These are phyloP conservation scores for Ictidomys tridecemlineatus DNA, from an alignment of 2,113 vertebrate species.

Conservation along the genomic window DNA sequence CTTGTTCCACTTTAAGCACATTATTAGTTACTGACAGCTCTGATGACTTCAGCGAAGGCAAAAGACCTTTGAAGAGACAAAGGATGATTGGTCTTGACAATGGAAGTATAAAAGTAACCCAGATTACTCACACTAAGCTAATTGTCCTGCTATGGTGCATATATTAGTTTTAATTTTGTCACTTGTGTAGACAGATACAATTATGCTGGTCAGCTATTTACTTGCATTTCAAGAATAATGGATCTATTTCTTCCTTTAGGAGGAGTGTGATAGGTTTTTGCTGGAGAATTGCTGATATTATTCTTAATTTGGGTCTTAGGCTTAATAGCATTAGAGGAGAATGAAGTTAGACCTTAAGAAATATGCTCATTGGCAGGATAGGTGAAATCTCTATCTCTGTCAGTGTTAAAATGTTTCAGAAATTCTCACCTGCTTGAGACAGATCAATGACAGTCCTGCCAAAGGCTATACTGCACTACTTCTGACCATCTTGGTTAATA, in stretches of 20 bases:
- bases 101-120: constrained; percentile 38
- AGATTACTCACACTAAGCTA: constrained; percentile 72
- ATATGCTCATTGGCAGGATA: not conserved
- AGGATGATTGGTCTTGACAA: constrained; percentile 56
- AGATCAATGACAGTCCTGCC: not conserved
- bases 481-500: not conserved
- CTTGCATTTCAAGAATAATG: constrained; percentile 72
- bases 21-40: constrained; percentile 6
- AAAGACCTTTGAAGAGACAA: constrained; percentile 50
- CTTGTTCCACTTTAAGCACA: not conserved
- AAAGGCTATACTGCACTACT: not conserved
- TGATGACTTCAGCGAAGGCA: constrained; percentile 34
- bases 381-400: constrained; percentile 16
- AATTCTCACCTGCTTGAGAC: not conserved
- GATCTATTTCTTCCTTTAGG: constrained; percentile 68
- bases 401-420: not conserved
- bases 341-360: constrained; percentile 50
- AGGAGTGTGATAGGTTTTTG: constrained; percentile 55
- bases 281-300: constrained; percentile 68
- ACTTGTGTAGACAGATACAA: constrained; percentile 73
- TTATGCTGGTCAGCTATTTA: constrained; percentile 75
- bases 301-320: constrained; percentile 72
- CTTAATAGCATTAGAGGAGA: constrained; percentile 66
- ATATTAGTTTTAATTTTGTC: constrained; percentile 79
- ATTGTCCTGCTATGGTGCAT: constrained; percentile 45